Conservation (phyloP, 2,797 vertebrate species). For the Hippoglossus hippoglossus region DNA sequence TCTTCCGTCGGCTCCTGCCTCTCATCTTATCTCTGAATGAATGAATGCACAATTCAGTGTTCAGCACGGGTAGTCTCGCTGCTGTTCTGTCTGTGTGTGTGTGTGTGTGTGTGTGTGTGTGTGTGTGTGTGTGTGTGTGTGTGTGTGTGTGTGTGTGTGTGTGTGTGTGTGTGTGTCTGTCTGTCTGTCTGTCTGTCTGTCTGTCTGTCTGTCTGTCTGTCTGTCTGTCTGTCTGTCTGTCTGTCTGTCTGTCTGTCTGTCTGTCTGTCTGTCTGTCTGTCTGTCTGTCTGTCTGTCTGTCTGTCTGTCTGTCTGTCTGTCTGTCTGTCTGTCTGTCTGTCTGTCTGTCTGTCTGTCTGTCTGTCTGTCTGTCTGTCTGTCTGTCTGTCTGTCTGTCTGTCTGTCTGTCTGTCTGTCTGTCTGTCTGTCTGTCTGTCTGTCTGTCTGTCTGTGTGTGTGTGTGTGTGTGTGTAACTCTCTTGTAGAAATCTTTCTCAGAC, state of each 20-base stretch:
- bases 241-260: no score
- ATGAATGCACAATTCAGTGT: constrained; percentile 63
- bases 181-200: no score
- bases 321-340: no score
- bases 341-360: no score
- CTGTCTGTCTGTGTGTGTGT: constrained; percentile 1
- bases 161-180: constrained; percentile 49
- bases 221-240: no score
- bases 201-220: no score
- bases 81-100: neutral
- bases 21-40: constrained; percentile 68
- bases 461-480: constrained; percentile 40
- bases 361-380: no score
- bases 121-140: constrained; percentile 13
- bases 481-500: constrained; percentile 56
- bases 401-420: no score
- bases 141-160: constrained; percentile 37
- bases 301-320: no score
- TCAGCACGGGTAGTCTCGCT: constrained; percentile 36
- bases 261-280: no score
- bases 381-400: no score
- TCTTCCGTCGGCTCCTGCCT: constrained; percentile 53
- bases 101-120: constrained; percentile 9
- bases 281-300: no score
- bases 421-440: constrained; percentile 19